Conservation (phyloP, 2,888 invertebrate species). For the Amiota communis region DNA sequence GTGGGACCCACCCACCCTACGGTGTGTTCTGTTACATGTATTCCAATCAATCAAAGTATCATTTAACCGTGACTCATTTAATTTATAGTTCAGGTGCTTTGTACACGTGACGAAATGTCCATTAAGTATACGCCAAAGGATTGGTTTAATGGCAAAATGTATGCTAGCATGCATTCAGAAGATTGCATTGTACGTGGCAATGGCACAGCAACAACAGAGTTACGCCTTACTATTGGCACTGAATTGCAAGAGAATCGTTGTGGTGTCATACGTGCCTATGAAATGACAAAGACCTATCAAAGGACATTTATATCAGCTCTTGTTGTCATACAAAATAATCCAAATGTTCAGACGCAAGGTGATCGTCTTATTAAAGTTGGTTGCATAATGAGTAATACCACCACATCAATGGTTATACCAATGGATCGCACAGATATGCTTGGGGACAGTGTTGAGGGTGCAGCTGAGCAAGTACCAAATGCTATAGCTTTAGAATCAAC, state of each 20-base stretch:
- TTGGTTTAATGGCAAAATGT: constrained; percentile 82
- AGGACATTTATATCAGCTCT: constrained; percentile 83
- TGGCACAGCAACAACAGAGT: constrained; percentile 69
- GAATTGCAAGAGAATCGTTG: constrained; percentile 71
- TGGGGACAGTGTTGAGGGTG: constrained; percentile 51
- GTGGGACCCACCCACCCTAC: too few species aligned
- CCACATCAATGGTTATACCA: constrained; percentile 42
- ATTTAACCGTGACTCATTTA: neutral
- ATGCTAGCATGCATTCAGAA: constrained; percentile 85
- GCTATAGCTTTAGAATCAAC: constrained; percentile 77
- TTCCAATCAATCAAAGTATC: neutral
- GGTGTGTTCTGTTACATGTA: neutral
- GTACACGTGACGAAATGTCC: constrained; percentile 81
- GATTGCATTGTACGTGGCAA: constrained; percentile 79
- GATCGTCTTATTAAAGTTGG: constrained; percentile 87
- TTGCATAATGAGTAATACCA: constrained; percentile 78
- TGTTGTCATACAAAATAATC: constrained; percentile 87
- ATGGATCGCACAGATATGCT: constrained; percentile 40
- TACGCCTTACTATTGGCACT: constrained; percentile 69
- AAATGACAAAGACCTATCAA: constrained; percentile 68
- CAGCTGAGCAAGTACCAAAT: constrained; percentile 70
- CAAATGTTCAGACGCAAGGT: constrained; percentile 87
- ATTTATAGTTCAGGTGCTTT: constrained; percentile 82
- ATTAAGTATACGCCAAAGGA: constrained; percentile 79
- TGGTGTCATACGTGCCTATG: constrained; percentile 71